Conservation (phyloP, 2,888 invertebrate species). For the Enchytraeus crypticus region DNA sequence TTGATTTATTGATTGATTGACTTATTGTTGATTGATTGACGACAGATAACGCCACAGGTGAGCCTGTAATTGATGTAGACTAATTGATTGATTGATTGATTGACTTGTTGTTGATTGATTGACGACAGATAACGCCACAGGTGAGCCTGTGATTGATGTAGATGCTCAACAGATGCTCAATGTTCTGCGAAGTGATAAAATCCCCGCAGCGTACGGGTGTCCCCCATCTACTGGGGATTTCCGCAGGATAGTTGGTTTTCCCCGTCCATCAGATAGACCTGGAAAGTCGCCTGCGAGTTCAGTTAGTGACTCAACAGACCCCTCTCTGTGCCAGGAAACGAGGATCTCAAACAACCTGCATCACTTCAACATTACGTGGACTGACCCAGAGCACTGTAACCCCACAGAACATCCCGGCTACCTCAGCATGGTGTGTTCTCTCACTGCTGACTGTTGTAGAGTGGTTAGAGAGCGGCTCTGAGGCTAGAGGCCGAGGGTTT, state of each 20-base stretch:
- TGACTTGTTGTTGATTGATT: no score
- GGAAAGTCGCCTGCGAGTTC: background rate
- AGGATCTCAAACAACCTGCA: slow-evolving; percentile 7
- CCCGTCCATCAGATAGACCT: background rate
- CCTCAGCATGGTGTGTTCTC: background rate
- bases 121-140: background rate
- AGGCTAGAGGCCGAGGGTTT: background rate
- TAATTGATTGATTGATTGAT: no score
- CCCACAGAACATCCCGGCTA: slow-evolving; percentile 15
- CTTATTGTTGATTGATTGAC: no score
- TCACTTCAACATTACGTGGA: slow-evolving; percentile 17
- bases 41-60: background rate
- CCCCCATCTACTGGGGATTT: background rate
- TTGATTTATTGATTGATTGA: no score
- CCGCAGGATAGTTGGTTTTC: background rate
- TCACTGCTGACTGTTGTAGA: background rate
- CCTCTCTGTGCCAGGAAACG: background rate
- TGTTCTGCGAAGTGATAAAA: slow-evolving; percentile 1
- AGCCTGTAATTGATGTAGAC: no score
- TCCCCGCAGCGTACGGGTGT: background rate
- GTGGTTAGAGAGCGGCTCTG: slow-evolving; percentile 1
- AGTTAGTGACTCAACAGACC: no score
- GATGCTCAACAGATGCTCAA: slow-evolving; percentile 23
- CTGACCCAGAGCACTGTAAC: slow-evolving; percentile 6
- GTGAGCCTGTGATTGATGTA: slow-evolving; percentile 8